These are phyloP conservation scores for Regulus satrapa DNA, from an alignment of 2,113 vertebrate genomes.

Conservation along the genomic window DNA sequence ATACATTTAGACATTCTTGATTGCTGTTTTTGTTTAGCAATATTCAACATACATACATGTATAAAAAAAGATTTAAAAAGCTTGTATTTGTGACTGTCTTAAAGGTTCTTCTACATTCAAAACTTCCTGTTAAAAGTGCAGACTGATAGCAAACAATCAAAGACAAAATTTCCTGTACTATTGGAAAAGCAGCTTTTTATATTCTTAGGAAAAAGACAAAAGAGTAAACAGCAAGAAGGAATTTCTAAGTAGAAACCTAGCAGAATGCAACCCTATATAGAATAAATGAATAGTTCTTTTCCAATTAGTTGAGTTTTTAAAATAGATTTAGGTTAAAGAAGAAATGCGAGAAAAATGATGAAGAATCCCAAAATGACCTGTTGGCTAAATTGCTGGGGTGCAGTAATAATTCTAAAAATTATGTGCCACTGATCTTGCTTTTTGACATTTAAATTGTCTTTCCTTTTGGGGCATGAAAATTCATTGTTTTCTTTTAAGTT, in stretches of 20 bases:
- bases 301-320: neutral
- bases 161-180: neutral
- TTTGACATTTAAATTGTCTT: neutral
- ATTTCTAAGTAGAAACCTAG: neutral
- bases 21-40: neutral
- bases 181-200: neutral
- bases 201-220: neutral
- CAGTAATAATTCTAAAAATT: neutral
- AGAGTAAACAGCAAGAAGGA: neutral
- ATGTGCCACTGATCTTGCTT: neutral
- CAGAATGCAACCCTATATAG: neutral
- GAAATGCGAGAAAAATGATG: neutral
- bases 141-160: neutral
- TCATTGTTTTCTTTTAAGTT: neutral
- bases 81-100: neutral
- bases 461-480: neutral
- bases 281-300: neutral
- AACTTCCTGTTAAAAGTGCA: neutral
- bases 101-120: neutral
- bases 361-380: neutral
- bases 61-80: neutral
- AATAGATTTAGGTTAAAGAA: neutral
- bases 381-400: neutral
- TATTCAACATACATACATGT: rapidly evolving
- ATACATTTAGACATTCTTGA: neutral